These are phyloP conservation scores for Teleiodes luculella DNA, from an alignment of 2,888 invertebrate genomes.

Conservation along the genomic window DNA sequence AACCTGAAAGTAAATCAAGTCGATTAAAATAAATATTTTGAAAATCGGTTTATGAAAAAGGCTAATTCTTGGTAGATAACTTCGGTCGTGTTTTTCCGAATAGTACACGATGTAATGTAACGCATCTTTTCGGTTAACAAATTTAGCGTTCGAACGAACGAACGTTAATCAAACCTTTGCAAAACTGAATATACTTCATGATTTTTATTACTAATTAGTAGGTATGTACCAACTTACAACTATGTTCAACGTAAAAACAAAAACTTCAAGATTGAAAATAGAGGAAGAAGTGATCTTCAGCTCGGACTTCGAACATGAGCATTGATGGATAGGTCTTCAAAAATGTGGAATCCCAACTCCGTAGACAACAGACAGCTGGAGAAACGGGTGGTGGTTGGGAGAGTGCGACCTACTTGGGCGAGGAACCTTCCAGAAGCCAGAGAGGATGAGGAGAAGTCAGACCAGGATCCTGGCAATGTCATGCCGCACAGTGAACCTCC, in stretches of 20 bases:
- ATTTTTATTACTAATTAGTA: slow-evolving; percentile 33
- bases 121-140: no score
- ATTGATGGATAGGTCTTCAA: slow-evolving; percentile 12
- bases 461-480: slow-evolving; percentile 47
- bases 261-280: slow-evolving; percentile 1
- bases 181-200: no score
- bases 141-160: no score
- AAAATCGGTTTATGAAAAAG: no score
- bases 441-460: slow-evolving; percentile 66
- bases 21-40: no score
- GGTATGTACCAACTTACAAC: slow-evolving; percentile 14
- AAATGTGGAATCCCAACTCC: slow-evolving; percentile 72
- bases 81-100: no score
- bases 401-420: slow-evolving; percentile 77
- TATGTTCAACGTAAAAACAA: not conserved
- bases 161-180: no score
- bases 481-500: slow-evolving; percentile 72
- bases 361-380: slow-evolving; percentile 75
- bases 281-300: not conserved
- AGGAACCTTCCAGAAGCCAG: slow-evolving; percentile 67
- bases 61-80: no score
- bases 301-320: not conserved
- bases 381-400: slow-evolving; percentile 79
- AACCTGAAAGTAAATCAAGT: no score
- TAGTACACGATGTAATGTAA: no score